Evolutionary conservation across 2,797 vertebrate genomes (phyloP).

Genomic region (Enteromius unitaeniatus): DNA sequence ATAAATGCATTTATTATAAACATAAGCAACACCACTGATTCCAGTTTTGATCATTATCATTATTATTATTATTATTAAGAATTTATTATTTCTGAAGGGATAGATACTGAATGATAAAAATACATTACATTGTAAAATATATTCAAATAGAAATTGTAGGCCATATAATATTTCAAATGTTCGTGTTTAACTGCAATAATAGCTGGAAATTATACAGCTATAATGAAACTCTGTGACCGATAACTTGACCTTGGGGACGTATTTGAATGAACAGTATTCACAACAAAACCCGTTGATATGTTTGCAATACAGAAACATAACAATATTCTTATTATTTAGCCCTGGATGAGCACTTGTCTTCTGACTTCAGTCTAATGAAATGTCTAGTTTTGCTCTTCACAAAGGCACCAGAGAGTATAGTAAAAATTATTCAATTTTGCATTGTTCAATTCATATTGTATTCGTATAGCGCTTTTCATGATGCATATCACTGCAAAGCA

Average conservation of each 20-base stretch:
- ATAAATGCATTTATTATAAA: neutral
- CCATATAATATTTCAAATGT: neutral
- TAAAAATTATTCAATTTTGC: neutral
- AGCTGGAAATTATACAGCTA: neutral
- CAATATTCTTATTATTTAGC: neutral
- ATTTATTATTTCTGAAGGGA: neutral
- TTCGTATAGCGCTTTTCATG: too few relatives aligned
- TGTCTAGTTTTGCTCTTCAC: neutral
- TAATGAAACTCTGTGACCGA: constrained; percentile 6
- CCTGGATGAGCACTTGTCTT: neutral
- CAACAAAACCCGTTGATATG: neutral
- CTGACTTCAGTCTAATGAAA: neutral
- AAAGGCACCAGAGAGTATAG: neutral
- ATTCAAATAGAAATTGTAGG: neutral
- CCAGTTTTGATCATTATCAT: neutral
- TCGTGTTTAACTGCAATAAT: neutral
- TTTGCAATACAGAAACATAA: neutral
- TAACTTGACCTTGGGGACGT: neutral
- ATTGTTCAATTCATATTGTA: too few relatives aligned
- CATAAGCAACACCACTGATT: neutral
- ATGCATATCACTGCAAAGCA: too few relatives aligned
- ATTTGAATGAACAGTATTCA: neutral
- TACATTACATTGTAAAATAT: neutral
- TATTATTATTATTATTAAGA: neutral
- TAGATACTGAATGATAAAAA: neutral